Base-by-base conservation (phyloP, 2,113 vertebrate genomes). In the Cololabis saira region DNA sequence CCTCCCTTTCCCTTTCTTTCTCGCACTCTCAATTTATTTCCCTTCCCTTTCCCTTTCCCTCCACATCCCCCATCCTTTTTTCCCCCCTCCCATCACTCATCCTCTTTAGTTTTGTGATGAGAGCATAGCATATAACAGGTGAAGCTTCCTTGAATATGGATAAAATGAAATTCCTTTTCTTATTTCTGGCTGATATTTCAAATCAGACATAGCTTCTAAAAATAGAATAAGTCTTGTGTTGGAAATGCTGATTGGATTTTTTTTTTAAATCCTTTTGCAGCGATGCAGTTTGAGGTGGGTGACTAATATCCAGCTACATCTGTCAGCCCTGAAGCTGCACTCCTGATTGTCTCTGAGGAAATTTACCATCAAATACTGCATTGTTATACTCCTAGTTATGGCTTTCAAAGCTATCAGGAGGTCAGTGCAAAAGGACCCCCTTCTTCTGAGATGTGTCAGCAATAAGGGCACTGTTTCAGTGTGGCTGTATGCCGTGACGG, bases 281-380 rank as follows among this genome's bases (percentile, higher is more conserved):
- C 69, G 63, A 78, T 61, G 81, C 62, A 57, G 74, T 65, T 52
- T 56, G 50, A 80, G 76, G 75, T 79, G 81, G 67, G 80, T 66
- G 71, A 84, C 81, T 48, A 64, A 70, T 77, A 55, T 62, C 68
- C 24, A 33, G 70, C 57, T 54, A 55, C 86, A 86, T 91, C 84
- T 89, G 84, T 87, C 33, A 37, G 10, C 6, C 33, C 33, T 37
- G 33, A 37, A 37, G 33, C 82, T 63, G 67, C 67, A 74, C 41
- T 82, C 69, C 73, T 55, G 53, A 76, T 81, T 67, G 76, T 83
- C 78, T 87, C 89, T 67, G 83, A 90, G 87, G 87, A 92, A 92
- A 90, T 92, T 90, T 86, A 83, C 85, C 79, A 88, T 93, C 89
- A 92, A 92, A 91, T 55, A 63, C 76, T 84, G 85, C 83, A 90